Evolutionary conservation across 1,140 invertebrate species (phyloP).

Genomic region (Panagrolaimus sp.): DNA sequence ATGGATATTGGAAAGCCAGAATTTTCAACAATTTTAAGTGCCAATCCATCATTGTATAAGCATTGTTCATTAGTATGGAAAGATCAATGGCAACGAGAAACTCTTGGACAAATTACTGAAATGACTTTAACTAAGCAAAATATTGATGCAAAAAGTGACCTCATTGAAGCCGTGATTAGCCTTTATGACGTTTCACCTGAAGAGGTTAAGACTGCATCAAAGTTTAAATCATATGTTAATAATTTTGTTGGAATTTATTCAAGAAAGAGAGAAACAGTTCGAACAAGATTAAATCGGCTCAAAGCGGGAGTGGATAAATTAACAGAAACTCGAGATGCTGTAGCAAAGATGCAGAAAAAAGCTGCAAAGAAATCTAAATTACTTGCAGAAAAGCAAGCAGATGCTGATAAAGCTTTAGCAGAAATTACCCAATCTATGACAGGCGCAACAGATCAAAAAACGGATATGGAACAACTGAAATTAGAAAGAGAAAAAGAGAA

Average conservation of each 20-base stretch:
- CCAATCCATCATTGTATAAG: constrained; percentile 74
- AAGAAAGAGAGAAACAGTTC: constrained; percentile 63
- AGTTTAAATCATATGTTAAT: constrained; percentile 65
- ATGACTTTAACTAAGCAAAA: constrained; percentile 15
- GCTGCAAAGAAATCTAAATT: constrained; percentile 75
- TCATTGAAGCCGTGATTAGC: constrained; percentile 59
- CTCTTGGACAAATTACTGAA: constrained; percentile 62
- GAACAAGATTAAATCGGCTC: constrained; percentile 63
- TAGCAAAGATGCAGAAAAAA: constrained; percentile 79
- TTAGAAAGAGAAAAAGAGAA: constrained; percentile 82
- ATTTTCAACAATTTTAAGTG: constrained; percentile 68
- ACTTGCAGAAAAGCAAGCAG: constrained; percentile 77
- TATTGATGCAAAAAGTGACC: constrained; percentile 10
- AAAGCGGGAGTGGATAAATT: constrained; percentile 82
- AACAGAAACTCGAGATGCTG: constrained; percentile 75
- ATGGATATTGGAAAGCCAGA: constrained; percentile 71
- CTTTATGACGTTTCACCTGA: constrained; percentile 58
- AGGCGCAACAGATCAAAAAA: constrained; percentile 80
- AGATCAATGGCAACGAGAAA: constrained; percentile 64
- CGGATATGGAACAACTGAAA: constrained; percentile 83
- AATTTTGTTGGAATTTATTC: constrained; percentile 65
- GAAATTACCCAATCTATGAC: constrained; percentile 88
- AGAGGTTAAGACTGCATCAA: constrained; percentile 62
- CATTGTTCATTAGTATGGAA: constrained; percentile 72
- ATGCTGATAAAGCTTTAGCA: constrained; percentile 81